Evolutionary conservation across 2,113 vertebrate species (phyloP).

Genomic region (Chlorocebus sabaeus): DNA sequence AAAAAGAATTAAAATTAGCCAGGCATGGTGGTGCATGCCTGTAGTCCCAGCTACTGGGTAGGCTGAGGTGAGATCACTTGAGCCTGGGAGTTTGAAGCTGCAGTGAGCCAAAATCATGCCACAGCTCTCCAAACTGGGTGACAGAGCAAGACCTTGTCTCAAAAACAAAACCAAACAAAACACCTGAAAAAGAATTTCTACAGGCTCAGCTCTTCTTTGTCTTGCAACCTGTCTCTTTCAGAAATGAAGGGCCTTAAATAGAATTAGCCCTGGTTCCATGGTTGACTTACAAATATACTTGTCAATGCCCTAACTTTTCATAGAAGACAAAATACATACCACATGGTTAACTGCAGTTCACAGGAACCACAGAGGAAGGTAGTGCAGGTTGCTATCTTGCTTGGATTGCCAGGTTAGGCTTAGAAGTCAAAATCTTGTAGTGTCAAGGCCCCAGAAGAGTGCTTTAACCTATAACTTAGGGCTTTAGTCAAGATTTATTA

Average conservation of each 20-base stretch:
- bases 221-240: not conserved
- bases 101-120: no score
- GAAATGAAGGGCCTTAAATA: not conserved
- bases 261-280: conserved; percentile 29
- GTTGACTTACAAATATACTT: conserved; percentile 42
- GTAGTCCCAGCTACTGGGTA: no score
- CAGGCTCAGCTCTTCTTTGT: not conserved
- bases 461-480: conserved; percentile 71
- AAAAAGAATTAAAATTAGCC: no score
- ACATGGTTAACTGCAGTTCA: conserved; percentile 69
- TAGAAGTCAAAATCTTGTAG: conserved; percentile 39
- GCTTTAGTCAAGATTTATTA: conserved; percentile 73
- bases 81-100: no score
- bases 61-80: no score
- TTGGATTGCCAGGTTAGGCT: conserved; percentile 65
- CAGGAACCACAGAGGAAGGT: conserved; percentile 41
- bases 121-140: no score
- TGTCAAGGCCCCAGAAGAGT: conserved; percentile 58
- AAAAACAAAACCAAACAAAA: no score
- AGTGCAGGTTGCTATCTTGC: conserved; percentile 65
- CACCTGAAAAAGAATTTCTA: not conserved
- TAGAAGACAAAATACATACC: conserved; percentile 61
- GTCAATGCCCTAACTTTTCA: conserved; percentile 61
- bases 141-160: no score
- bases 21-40: no score